Evolutionary conservation across 2,888 invertebrate genomes (phyloP).

Genomic region (Agrochola litura): DNA sequence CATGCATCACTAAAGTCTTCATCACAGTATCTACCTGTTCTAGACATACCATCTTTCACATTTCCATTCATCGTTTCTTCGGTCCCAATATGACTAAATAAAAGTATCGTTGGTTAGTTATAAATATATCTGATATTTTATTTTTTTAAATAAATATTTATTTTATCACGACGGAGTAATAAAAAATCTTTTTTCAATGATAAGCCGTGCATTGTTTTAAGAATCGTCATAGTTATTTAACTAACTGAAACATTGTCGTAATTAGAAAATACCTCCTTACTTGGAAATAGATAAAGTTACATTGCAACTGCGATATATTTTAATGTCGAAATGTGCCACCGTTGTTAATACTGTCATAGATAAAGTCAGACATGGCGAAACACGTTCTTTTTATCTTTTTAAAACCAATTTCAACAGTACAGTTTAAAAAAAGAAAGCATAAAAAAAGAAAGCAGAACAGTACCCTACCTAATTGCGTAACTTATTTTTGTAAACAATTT

Average conservation of each 20-base stretch:
- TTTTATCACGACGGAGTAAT: conserved; percentile 5
- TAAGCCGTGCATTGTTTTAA: conserved; percentile 39
- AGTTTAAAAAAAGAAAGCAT: neutral
- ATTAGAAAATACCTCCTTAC: conserved; percentile 43
- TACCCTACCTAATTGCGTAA: no score
- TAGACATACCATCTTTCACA: neutral
- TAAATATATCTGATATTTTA: neutral
- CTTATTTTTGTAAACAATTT: no score
- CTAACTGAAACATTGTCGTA: conserved; percentile 44
- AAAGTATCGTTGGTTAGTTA: neutral
- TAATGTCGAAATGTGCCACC: conserved; percentile 54
- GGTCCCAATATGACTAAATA: neutral
- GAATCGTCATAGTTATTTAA: conserved; percentile 29
- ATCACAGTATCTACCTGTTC: neutral
- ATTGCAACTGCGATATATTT: conserved; percentile 45
- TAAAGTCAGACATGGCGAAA: conserved; percentile 53
- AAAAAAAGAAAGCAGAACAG: neutral
- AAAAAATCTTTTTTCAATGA: conserved; percentile 10
- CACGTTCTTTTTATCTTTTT: conserved; percentile 46
- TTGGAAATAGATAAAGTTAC: conserved; percentile 54
- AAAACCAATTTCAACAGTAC: neutral
- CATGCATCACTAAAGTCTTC: neutral
- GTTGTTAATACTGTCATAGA: conserved; percentile 51
- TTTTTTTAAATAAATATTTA: neutral
- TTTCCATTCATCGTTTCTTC: neutral